These are phyloP conservation scores for Lingula anatina DNA, from an alignment of 2,888 invertebrate species.

Conservation along the genomic window DNA sequence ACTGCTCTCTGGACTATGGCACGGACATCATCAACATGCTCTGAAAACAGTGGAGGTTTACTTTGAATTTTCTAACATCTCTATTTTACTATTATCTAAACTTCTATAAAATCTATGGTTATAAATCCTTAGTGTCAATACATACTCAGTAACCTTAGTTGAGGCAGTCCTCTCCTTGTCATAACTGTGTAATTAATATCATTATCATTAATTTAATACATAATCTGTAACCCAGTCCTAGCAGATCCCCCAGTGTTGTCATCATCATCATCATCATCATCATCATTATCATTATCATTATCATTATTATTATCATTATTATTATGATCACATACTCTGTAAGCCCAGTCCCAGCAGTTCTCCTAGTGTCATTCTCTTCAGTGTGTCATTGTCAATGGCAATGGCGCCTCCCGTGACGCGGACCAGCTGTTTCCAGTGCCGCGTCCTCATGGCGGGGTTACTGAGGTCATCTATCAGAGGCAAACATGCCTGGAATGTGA, in stretches of 20 bases:
- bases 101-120: too few species aligned
- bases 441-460: slow-evolving; percentile 50
- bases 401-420: slow-evolving; percentile 49
- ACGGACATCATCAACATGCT: slow-evolving; percentile 49
- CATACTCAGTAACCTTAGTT: too few species aligned
- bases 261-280: not conserved
- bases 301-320: too few species aligned
- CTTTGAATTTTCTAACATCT: too few species aligned
- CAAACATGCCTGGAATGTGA: slow-evolving; percentile 35
- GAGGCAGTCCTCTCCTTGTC: too few species aligned
- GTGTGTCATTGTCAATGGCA: slow-evolving; percentile 48
- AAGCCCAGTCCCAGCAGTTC: slow-evolving; percentile 49
- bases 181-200: too few species aligned
- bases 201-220: too few species aligned
- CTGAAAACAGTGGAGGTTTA: slow-evolving; percentile 20
- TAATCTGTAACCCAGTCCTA: too few species aligned
- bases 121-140: too few species aligned
- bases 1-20: slow-evolving; percentile 51
- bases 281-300: not conserved
- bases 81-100: too few species aligned
- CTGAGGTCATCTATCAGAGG: slow-evolving; percentile 50
- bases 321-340: slow-evolving; percentile 50
- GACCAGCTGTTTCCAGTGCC: slow-evolving; percentile 52
- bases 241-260: too few species aligned
- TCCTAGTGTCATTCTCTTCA: slow-evolving; percentile 50